phyloP scores from a whole-genome alignment of 2,797 vertebrate genomes.

The Trachops cirrhosus region DNA sequence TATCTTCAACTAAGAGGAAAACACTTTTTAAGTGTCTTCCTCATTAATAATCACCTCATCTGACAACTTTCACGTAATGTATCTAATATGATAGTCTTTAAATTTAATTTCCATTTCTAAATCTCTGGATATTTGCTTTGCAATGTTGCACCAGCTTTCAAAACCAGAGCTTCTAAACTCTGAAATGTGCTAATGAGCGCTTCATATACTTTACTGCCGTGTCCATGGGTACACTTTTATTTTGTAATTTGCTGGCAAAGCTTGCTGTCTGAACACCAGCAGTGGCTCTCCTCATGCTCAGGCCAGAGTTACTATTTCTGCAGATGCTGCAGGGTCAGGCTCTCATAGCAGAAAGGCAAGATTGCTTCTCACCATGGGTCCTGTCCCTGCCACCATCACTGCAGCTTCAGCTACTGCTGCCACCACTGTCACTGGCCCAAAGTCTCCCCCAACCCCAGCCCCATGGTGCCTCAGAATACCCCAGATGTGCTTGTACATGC shows the following conservation, averaged over 20 bases:
- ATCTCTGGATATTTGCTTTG: not conserved
- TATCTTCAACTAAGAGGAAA: constrained; percentile 25
- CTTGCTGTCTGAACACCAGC: not conserved
- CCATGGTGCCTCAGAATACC: not conserved
- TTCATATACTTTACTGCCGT: not conserved
- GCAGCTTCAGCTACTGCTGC: not conserved
- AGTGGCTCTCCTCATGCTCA: not conserved
- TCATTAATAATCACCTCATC: not conserved
- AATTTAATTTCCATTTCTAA: constrained; percentile 17
- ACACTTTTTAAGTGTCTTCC: constrained; percentile 1
- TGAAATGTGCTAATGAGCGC: not conserved
- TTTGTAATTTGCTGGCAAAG: constrained; percentile 44
- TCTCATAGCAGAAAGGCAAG: not conserved
- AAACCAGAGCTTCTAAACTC: constrained; percentile 25
- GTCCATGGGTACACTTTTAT: not conserved
- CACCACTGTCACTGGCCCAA: not conserved
- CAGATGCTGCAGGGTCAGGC: not conserved
- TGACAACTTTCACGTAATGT: not conserved
- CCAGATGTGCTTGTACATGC: not conserved
- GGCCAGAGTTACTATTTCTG: not conserved
- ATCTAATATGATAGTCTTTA: not conserved
- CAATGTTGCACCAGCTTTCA: constrained; percentile 1
- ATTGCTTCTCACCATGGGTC: not conserved
- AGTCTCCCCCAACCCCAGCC: not conserved
- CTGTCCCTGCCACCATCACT: not conserved